Base-by-base conservation (phyloP, 2,797 vertebrate species). In the Microhierax caerulescens region DNA sequence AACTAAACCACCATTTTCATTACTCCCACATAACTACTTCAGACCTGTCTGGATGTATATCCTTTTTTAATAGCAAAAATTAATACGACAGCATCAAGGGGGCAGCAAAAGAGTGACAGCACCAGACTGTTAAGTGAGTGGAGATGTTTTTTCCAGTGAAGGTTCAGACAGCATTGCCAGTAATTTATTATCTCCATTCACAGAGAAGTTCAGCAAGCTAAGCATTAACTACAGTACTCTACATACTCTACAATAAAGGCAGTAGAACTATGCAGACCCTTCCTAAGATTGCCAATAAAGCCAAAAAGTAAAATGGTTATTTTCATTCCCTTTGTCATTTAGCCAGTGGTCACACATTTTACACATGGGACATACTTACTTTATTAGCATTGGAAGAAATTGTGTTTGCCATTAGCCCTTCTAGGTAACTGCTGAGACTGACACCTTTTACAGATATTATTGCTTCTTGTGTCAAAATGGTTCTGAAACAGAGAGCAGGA, bases 331-430 rank as follows among this genome's bases (percentile, higher is more conserved):
- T 27, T 32, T 85, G 28, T 79, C 82, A 30, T 23, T 56, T 27
- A 83, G 32, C 16, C 34, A 48, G n/a, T 22, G 20, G n/a, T 8
- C 5, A 69, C 34, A 34, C 19, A 22, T 65, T 78, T 51, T 30
- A 60, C 64, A 59, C 54, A 24, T 37, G 43, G 60, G 12, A 74
- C 59, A 63, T 24, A 96, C 98, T 97, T 93, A 99, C 99, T 97
- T 99, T 99, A 93, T 98, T 99, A n/a, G 99, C 99, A 50, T 99
- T 99, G 50, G 98, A 95, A 48, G 99, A 99, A 81, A 99, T 99
- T 5, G 98, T 99, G 88, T 96, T 99, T 41, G 99, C 99, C 99
- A 99, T 99, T 63, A 99, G 98, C 32, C 99, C 99, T 96, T 99
- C 99, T 53, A 99, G 97, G 91, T 99, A 99, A 94, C 99, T 99